Evolutionary conservation across 2,797 vertebrate species (phyloP).

Genomic region (Microcaecilia unicolor): DNA sequence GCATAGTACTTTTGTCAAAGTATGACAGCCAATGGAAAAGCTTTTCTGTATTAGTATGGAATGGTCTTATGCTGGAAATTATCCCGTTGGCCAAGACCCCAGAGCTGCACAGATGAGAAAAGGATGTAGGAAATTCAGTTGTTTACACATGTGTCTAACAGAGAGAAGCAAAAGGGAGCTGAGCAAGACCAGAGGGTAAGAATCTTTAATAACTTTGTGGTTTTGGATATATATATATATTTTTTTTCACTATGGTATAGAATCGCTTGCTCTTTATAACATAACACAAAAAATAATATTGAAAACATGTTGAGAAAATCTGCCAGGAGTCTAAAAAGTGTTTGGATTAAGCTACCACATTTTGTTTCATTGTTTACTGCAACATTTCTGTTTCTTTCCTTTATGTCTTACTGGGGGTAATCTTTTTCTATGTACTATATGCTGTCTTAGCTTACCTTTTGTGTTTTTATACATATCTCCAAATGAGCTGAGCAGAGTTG

Average conservation of each 20-base stretch:
- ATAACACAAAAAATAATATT: too few species aligned
- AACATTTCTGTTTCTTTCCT: not conserved
- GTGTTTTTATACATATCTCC: constrained; percentile 12
- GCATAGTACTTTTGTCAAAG: constrained; percentile 32
- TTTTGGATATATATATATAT: too few species aligned
- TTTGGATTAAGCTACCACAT: too few species aligned
- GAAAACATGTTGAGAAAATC: too few species aligned
- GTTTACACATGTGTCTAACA: constrained; percentile 46
- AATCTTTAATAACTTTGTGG: constrained; percentile 23
- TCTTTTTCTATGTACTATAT: constrained; percentile 1
- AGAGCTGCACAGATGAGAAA: constrained; percentile 43
- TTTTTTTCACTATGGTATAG: too few species aligned
- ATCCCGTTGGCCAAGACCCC: constrained; percentile 42
- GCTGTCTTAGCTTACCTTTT: not conserved
- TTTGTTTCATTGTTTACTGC: too few species aligned
- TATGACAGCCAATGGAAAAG: constrained; percentile 39
- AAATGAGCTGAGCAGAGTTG: not conserved
- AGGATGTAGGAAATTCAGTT: constrained; percentile 52
- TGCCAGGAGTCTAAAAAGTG: too few species aligned
- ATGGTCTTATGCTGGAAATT: constrained; percentile 45
- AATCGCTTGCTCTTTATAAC: too few species aligned
- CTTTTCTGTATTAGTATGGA: constrained; percentile 29
- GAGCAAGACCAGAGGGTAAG: constrained; percentile 42
- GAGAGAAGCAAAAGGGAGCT: constrained; percentile 25
- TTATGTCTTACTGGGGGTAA: not conserved